These are phyloP conservation scores for Euthynnus affinis DNA, from an alignment of 2,797 vertebrate species.

Conservation along the genomic window DNA sequence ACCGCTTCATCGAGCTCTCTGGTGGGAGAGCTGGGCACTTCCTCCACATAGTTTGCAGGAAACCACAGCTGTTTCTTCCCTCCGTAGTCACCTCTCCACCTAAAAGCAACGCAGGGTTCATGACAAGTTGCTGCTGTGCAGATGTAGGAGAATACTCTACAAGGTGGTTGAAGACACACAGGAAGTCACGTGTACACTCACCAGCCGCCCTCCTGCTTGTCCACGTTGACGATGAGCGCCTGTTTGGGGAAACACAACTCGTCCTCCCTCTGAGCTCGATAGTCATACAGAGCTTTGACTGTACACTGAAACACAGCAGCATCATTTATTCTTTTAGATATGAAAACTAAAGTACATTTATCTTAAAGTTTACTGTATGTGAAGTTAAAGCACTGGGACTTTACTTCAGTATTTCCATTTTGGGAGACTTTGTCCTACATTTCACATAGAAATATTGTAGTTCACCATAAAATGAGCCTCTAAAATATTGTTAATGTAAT, in stretches of 20 bases:
- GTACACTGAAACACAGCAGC: conserved; percentile 85
- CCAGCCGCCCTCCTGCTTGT: conserved; percentile 98
- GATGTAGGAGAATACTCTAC: neutral
- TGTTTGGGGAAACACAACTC: conserved; percentile 97
- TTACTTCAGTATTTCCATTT: too few species aligned
- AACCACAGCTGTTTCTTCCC: conserved; percentile 99
- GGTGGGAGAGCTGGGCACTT: conserved; percentile 88
- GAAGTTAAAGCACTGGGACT: too few species aligned
- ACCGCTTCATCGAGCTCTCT: conserved; percentile 91
- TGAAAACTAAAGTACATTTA: too few species aligned
- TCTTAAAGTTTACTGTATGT: too few species aligned
- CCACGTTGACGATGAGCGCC: conserved; percentile 94
- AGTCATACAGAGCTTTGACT: conserved; percentile 97
- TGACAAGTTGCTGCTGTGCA: neutral
- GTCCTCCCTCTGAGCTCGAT: conserved; percentile 95
- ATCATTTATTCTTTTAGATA: too few species aligned
- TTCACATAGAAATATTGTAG: too few species aligned
- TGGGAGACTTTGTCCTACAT: too few species aligned
- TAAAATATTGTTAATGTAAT: too few species aligned
- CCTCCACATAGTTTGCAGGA: conserved; percentile 97
- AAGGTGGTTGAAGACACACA: neutral
- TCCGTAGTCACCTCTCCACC: conserved; percentile 97
- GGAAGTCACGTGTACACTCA: conserved; percentile 78
- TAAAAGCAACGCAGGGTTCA: conserved; percentile 58
- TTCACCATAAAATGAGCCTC: too few species aligned